Base-by-base conservation (phyloP, 2,888 invertebrate species). In the Epistrophella euchroma region DNA sequence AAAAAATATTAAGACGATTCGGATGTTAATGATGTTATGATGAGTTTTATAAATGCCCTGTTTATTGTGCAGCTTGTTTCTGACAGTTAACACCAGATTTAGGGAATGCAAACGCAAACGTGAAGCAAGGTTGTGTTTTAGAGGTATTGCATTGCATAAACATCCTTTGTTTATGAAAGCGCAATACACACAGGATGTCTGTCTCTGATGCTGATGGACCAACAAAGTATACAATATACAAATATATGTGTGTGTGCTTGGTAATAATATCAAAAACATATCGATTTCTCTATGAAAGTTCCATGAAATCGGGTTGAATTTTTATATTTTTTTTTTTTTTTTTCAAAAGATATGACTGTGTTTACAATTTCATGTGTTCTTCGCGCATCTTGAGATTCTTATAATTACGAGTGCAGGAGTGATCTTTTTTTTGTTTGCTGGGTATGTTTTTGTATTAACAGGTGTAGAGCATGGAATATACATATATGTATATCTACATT, bases 111-210 rank as follows among this genome's bases (percentile, higher is more conserved):
- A 74, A 64, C 43, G 32, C 13, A 17, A 1, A 6, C 3, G 11
- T 22, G 13, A 22, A 0, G 50, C 13, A 6, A 10, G 25, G 55
- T 58, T 50, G 43, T 64, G 70, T 68, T 62, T 45, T 17, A 50
- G 32, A 50, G 32, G 64, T 45, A 64, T 56, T 40, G 37, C 22
- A 73, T 76, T 71, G 68, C 76, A 76, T 85, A 85, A 85, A 85
- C 84, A 85, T 85, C 84, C 84, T 80, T 72, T 85, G 80, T 80
- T 85, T 85, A 58, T 40, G 60, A 70, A 76, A 52, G 15, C 9
- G 60, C 45, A 52, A 68, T 15, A 52, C 37, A 52, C 37, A 72
- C 80, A 80, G 80, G 80, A 85, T 85, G 84, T 80, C 79, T 79
- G 74, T 32, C 56, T 72, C 17, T 37, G 13, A 2, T 25, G 6